Evolutionary conservation across 92 coral and sea anemone genomes (phyloP).

Genomic region (Siderastrea radians): DNA sequence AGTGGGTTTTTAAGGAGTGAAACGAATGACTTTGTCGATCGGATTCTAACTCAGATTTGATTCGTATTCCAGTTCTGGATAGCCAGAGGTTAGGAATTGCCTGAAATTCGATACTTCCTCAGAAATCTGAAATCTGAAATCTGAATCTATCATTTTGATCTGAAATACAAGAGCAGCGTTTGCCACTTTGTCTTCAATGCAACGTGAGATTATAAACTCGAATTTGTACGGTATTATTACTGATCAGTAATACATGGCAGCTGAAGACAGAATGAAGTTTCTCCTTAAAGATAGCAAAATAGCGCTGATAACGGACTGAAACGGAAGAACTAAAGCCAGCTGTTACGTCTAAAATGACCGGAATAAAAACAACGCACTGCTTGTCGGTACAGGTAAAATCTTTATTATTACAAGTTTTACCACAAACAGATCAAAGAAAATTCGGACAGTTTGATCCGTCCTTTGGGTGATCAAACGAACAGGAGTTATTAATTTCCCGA

Average conservation of each 20-base stretch:
- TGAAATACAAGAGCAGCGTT: background rate
- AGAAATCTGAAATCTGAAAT: too few species aligned
- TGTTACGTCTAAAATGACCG: background rate
- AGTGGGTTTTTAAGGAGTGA: too few species aligned
- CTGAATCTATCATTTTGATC: background rate
- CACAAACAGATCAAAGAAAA: background rate
- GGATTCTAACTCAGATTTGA: too few species aligned
- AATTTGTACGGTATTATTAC: background rate
- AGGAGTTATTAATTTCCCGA: conserved; percentile 34
- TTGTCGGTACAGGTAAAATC: background rate
- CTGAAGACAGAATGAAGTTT: background rate
- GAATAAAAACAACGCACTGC: background rate
- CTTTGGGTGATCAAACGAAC: background rate
- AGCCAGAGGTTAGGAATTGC: too few species aligned
- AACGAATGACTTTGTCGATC: too few species aligned
- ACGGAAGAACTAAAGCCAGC: background rate
- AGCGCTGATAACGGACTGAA: background rate
- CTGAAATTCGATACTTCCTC: too few species aligned
- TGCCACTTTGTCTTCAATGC: background rate
- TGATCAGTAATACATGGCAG: conserved; percentile 6
- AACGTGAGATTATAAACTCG: background rate
- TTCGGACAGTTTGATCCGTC: background rate
- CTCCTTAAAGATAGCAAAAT: background rate
- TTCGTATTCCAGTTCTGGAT: too few species aligned
- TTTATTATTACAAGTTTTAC: background rate